phyloP scores from a whole-genome alignment of 2,797 vertebrate species.

The Gorsachius magnificus region DNA sequence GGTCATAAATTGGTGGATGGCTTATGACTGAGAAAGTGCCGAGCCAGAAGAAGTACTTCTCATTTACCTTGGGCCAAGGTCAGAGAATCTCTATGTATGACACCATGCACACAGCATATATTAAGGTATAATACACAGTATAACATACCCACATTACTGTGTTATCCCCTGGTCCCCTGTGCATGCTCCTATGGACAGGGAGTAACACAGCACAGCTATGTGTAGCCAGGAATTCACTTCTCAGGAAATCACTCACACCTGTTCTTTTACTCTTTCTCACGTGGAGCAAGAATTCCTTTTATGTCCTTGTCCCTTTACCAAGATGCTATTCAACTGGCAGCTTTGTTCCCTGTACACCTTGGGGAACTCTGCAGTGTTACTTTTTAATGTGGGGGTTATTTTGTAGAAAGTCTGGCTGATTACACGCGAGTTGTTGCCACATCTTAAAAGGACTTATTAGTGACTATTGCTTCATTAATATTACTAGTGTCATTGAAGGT shows the following conservation, averaged over 20 bases:
- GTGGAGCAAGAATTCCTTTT: background rate
- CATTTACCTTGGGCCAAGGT: background rate
- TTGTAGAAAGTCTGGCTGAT: background rate
- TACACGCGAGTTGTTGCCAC: background rate
- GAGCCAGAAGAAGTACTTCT: background rate
- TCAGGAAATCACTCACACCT: background rate
- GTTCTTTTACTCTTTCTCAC: background rate
- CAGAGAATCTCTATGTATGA: background rate
- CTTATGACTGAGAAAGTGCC: background rate
- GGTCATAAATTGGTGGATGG: background rate
- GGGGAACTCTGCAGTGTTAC: background rate
- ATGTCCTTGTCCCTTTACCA: background rate
- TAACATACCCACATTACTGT: background rate
- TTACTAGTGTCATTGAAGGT: background rate
- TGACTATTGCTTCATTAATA: background rate
- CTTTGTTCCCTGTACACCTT: background rate
- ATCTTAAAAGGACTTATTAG: background rate
- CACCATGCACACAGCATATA: background rate
- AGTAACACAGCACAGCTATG: background rate
- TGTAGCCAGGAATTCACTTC: background rate
- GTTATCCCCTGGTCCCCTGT: background rate
- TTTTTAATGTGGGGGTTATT: background rate
- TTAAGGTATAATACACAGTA: background rate
- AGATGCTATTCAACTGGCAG: background rate
- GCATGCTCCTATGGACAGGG: fast-evolving